Evolutionary conservation across 64 coral and sea anemone genomes (phyloP).

Genomic region (Exaiptasia diaphana): DNA sequence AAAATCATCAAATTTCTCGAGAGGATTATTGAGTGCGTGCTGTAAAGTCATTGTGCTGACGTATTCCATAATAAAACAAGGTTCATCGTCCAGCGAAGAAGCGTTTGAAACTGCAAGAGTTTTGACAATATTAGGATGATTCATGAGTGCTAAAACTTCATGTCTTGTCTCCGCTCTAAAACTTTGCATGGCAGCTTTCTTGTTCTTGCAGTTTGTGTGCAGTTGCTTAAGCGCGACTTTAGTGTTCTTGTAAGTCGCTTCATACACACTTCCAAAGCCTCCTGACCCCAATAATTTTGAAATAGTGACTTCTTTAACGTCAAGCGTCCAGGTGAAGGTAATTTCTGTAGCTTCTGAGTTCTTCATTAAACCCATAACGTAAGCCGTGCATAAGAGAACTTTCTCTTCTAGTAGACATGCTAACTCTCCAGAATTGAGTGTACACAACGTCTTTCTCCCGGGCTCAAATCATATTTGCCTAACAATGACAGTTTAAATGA

Average conservation of each 20-base stretch:
- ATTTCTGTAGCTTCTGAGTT: neutral
- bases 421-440: no score
- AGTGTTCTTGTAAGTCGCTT: constrained; percentile 76
- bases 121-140: constrained; percentile 82
- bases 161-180: constrained; percentile 71
- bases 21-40: constrained; percentile 66
- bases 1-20: constrained; percentile 55
- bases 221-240: constrained; percentile 80
- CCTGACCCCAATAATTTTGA: constrained; percentile 67
- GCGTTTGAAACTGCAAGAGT: constrained; percentile 62
- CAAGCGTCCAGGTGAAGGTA: constrained; percentile 43
- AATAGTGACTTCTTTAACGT: constrained; percentile 79
- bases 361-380: neutral
- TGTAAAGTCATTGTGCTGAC: constrained; percentile 83
- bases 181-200: constrained; percentile 97
- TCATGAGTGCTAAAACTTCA: constrained; percentile 75
- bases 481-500: no score
- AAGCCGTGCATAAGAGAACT: no score
- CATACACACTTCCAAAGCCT: constrained; percentile 79
- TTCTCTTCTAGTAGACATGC: no score
- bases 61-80: constrained; percentile 92
- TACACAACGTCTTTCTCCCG: no score
- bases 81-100: constrained; percentile 61
- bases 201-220: constrained; percentile 92
- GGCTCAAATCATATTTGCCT: no score